These are phyloP conservation scores for Drosophila mauritiana DNA, from an alignment of 1,140 invertebrate genomes.

Conservation along the genomic window DNA sequence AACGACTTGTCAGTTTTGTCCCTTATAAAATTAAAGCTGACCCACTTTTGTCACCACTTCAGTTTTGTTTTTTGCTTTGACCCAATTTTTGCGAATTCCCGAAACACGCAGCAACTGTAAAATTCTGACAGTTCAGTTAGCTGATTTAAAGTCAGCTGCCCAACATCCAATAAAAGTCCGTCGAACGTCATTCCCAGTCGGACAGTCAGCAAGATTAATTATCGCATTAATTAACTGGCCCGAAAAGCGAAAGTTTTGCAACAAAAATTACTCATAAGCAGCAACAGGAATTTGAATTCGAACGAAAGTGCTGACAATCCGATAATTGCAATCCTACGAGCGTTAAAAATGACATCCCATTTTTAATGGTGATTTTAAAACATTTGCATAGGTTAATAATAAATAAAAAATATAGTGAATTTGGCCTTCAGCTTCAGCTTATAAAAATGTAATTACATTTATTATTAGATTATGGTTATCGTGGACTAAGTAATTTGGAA, in stretches of 20 bases:
- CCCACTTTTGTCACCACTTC: background rate
- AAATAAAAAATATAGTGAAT: no score
- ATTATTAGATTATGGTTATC: no score
- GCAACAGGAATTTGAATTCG: conserved; percentile 15
- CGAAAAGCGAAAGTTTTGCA: conserved; percentile 75
- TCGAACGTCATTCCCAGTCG: conserved; percentile 32
- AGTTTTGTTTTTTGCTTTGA: conserved; percentile 65
- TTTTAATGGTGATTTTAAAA: no score
- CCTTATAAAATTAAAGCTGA: background rate
- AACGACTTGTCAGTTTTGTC: background rate
- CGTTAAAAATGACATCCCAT: no score
- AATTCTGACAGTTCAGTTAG: conserved; percentile 79
- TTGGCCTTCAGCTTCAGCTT: no score
- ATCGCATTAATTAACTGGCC: conserved; percentile 81
- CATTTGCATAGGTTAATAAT: no score
- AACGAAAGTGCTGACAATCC: conserved; percentile 32
- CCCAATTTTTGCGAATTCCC: conserved; percentile 44
- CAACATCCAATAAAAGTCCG: conserved; percentile 40
- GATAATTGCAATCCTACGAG: background rate
- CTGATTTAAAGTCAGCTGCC: conserved; percentile 69
- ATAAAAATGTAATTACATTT: no score
- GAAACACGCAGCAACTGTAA: conserved; percentile 57
- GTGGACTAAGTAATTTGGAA: no score
- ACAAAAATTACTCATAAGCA: conserved; percentile 28
- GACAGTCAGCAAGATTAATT: conserved; percentile 74